Percentiles rank a stretch among this genome's conserved stretches.
These are phyloP conservation scores for Camptogramma bilineatum DNA, from an alignment of 2,888 invertebrate genomes.

Conservation along the genomic window DNA sequence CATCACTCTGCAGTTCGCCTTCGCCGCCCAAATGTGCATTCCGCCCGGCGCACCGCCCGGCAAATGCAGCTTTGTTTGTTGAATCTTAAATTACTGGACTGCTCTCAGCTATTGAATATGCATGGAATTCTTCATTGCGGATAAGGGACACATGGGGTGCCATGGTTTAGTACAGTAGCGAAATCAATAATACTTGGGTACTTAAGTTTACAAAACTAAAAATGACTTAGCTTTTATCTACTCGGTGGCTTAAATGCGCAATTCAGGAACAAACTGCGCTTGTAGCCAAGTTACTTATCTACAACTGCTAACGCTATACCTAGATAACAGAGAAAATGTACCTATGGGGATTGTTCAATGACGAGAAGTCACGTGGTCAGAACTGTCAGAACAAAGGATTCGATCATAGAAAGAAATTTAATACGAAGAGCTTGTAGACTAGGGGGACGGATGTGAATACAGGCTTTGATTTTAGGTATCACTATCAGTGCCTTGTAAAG, in stretches of 20 bases:
- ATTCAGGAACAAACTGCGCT: too few relatives aligned
- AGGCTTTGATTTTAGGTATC: constrained; percentile 33
- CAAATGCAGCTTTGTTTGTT: constrained; percentile 28
- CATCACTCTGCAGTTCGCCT: constrained; percentile 49
- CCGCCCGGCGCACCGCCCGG: constrained; percentile 42
- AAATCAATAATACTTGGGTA: neutral
- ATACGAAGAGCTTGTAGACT: too few relatives aligned
- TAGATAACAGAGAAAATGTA: too few relatives aligned
- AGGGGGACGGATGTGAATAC: constrained; percentile 24
- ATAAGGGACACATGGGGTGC: neutral
- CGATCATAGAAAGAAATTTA: too few relatives aligned
- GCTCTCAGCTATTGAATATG: constrained; percentile 4
- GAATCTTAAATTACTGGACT: constrained; percentile 10
- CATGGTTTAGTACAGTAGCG: neutral
- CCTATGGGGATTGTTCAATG: too few relatives aligned
- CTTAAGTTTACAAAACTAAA: neutral
- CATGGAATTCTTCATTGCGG: constrained; percentile 1
- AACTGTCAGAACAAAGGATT: too few relatives aligned
- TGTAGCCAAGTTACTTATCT: too few relatives aligned
- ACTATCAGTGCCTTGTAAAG: constrained; percentile 37
- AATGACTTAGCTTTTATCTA: neutral
- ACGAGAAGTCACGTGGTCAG: too few relatives aligned
- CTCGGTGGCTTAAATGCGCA: too few relatives aligned
- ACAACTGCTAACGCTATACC: too few relatives aligned
- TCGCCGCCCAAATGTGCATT: constrained; percentile 50